These are phyloP conservation scores for Cyprinodon variegatus DNA, from an alignment of 2,113 vertebrate species.

Conservation along the genomic window DNA sequence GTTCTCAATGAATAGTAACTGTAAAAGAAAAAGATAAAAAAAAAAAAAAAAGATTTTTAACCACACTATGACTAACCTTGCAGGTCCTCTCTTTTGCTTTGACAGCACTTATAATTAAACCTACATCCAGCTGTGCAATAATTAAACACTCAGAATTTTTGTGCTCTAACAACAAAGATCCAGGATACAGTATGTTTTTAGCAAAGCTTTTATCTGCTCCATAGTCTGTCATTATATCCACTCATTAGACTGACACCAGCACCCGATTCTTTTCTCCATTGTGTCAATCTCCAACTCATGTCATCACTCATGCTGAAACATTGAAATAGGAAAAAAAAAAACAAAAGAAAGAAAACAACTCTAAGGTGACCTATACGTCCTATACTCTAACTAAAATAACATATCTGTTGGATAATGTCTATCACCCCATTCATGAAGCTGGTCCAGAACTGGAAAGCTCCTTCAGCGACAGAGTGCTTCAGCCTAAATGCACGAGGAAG, in stretches of 20 bases:
- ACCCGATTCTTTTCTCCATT: constrained; percentile 57
- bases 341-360: constrained; percentile 62
- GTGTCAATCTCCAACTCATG: constrained; percentile 50
- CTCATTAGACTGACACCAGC: constrained; percentile 41
- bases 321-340: constrained; percentile 22
- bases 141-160: constrained; percentile 45
- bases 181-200: constrained; percentile 24
- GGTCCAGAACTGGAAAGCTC: too few relatives aligned
- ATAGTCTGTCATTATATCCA: constrained; percentile 53
- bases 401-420: too few relatives aligned
- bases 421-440: too few relatives aligned
- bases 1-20: constrained; percentile 14
- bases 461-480: too few relatives aligned
- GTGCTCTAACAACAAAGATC: constrained; percentile 15
- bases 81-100: constrained; percentile 23
- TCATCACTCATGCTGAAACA: constrained; percentile 45
- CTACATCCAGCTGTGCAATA: constrained; percentile 31
- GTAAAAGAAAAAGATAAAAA: constrained; percentile 18
- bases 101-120: constrained; percentile 57
- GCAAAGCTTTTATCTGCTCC: constrained; percentile 29
- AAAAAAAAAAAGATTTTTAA: constrained; percentile 10
- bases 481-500: too few relatives aligned
- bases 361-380: neutral
- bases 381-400: constrained; percentile 9
- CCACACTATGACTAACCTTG: constrained; percentile 8